phyloP scores from a whole-genome alignment of 2,113 vertebrate species.

The Dipodomys spectabilis region DNA sequence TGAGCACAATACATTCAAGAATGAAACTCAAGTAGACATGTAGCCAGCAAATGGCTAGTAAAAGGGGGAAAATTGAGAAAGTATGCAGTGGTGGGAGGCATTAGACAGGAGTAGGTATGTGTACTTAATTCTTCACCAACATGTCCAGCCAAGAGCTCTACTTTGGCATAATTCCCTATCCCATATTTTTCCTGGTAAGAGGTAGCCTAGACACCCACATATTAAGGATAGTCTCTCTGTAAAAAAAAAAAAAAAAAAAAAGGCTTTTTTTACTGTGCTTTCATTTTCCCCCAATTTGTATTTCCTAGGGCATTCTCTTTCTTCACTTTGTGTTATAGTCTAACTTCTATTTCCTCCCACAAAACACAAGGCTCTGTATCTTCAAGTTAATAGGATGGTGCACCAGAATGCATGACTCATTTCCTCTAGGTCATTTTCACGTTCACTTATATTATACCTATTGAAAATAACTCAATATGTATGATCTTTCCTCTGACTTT shows the following conservation, averaged over 20 bases:
- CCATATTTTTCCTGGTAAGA: constrained; percentile 54
- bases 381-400: constrained; percentile 62
- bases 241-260: neutral
- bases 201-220: constrained; percentile 33
- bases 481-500: constrained; percentile 59
- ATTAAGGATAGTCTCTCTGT: constrained; percentile 57
- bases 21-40: constrained; percentile 31
- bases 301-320: constrained; percentile 67
- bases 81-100: neutral
- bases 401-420: constrained; percentile 63
- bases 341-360: constrained; percentile 52
- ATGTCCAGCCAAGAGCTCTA: constrained; percentile 39
- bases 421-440: constrained; percentile 71
- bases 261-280: constrained; percentile 62
- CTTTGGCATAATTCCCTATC: constrained; percentile 42
- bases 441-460: constrained; percentile 42
- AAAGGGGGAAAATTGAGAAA: neutral
- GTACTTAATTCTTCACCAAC: constrained; percentile 46
- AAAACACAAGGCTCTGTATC: constrained; percentile 61
- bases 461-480: constrained; percentile 57
- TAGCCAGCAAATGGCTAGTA: neutral
- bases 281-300: constrained; percentile 66
- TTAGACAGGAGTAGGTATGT: neutral
- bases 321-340: constrained; percentile 61
- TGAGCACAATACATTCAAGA: neutral